Base-by-base conservation (phyloP, 2,888 invertebrate species). In the Polietes domitor region DNA sequence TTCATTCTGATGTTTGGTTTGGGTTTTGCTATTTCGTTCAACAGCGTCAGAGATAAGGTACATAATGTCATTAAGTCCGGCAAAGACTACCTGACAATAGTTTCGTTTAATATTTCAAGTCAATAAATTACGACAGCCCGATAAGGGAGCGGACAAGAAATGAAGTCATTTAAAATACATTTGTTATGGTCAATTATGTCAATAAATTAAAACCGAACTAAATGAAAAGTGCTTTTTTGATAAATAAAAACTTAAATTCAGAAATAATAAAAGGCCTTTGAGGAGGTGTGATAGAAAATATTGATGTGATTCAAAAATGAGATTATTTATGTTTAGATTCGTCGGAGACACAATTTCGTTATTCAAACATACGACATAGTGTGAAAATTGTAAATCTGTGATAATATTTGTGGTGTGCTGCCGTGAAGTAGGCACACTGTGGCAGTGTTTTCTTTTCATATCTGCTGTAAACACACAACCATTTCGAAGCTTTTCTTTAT, bases 151-250 rank as follows among this genome's bases (percentile, higher is more conserved):
- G 28, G 2, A 15, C 15, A 63, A 10, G 32, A 37, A 65, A 9
- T 37, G 37, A 32, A 63, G 32, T 32, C 17, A 63, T 17, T 32
- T n/a, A n/a, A 32, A 63, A 63, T 21, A 32, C 63, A 63, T 63
- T 32, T 32, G n/a, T 63, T 63, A 32, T 28, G 63, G 63, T 17
- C 63, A 63, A 32, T 63, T 63, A 32, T 63, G 32, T 63, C 63
- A 63, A 63, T 50, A 53, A 53, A 53, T 53, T 53, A 53, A 53
- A 53, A 21, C 21, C 12, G n/a, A n/a, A n/a, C n/a, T n/a, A n/a
- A n/a, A n/a, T n/a, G n/a, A n/a, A n/a, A n/a, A n/a, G n/a, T 47
- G 47, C 2, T 47, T 47, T 47, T 15, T 19, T 53, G n/a, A n/a
- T n/a, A n/a, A n/a, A n/a, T n/a, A n/a, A 53, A 21, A 6, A n/a